Evolutionary conservation across 2,888 invertebrate genomes (phyloP).

Genomic region (Hydrotaea cyrtoneurina): DNA sequence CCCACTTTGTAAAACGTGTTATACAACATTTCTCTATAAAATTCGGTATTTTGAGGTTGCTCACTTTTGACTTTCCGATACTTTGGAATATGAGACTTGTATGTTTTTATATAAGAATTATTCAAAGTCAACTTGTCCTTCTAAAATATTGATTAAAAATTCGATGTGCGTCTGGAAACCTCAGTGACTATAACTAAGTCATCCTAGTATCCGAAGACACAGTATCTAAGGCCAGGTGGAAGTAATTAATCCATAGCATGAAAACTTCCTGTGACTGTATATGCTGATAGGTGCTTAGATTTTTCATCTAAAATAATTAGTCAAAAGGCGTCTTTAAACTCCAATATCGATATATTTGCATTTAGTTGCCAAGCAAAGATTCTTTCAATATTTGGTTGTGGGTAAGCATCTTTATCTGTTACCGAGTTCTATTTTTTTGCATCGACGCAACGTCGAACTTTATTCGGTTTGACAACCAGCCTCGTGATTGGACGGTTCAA

Average conservation of each 20-base stretch:
- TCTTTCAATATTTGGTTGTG: slow-evolving; percentile 49
- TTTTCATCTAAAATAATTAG: neutral
- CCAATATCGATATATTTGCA: slow-evolving; percentile 27
- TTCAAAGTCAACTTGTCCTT: slow-evolving; percentile 29
- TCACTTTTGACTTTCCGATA: too few species aligned
- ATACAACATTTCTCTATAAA: too few species aligned
- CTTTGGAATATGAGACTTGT: too few species aligned
- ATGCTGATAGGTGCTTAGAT: slow-evolving; percentile 40
- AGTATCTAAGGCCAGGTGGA: slow-evolving; percentile 26
- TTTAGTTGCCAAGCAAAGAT: slow-evolving; percentile 52
- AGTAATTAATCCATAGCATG: slow-evolving; percentile 39
- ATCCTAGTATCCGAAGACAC: slow-evolving; percentile 44
- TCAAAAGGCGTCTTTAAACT: slow-evolving; percentile 36
- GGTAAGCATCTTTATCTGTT: slow-evolving; percentile 46
- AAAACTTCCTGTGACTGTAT: slow-evolving; percentile 37
- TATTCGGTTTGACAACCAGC: slow-evolving; percentile 13
- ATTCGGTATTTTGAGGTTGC: too few species aligned
- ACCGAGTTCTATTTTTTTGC: slow-evolving; percentile 56
- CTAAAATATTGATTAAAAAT: slow-evolving; percentile 1
- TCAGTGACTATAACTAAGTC: slow-evolving; percentile 45
- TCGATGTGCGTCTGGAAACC: slow-evolving; percentile 6
- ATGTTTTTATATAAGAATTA: too few species aligned
- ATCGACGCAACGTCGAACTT: slow-evolving; percentile 22
- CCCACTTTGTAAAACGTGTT: too few species aligned
- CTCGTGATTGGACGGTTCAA: slow-evolving; percentile 71